Evolutionary conservation across 92 coral and sea anemone genomes (phyloP).

Genomic region (Epizoanthus rinbou): DNA sequence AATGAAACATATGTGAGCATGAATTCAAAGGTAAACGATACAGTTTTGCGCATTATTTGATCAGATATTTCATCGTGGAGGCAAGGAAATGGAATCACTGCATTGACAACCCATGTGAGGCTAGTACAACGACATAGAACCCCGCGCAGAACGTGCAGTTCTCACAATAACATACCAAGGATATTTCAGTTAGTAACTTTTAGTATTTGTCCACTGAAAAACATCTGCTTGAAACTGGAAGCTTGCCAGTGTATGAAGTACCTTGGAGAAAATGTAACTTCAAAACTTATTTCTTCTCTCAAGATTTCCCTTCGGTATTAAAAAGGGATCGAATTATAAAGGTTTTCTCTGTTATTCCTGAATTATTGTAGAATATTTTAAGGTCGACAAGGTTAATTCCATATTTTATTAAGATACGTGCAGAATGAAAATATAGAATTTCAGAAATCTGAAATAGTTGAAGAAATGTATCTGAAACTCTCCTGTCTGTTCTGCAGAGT

Average conservation of each 20-base stretch:
- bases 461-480: too few relatives aligned
- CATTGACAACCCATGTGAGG: neutral
- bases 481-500: too few relatives aligned
- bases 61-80: neutral
- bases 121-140: neutral
- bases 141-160: neutral
- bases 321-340: too few relatives aligned
- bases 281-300: neutral
- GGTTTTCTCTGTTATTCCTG: too few relatives aligned
- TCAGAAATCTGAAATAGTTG: too few relatives aligned
- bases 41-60: neutral
- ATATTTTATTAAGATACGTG: too few relatives aligned
- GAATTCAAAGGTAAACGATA: neutral
- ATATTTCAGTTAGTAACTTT: neutral
- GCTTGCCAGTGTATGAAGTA: slow-evolving; percentile 9
- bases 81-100: neutral
- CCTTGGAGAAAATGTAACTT: neutral
- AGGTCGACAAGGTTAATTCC: too few relatives aligned
- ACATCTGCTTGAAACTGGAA: slow-evolving; percentile 28
- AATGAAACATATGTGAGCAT: neutral
- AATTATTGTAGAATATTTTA: too few relatives aligned
- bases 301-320: neutral
- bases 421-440: too few relatives aligned
- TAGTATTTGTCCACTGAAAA: neutral
- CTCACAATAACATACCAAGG: slow-evolving; percentile 12